phyloP scores from a whole-genome alignment of 1,140 invertebrate species.

The Lineus longissimus region DNA sequence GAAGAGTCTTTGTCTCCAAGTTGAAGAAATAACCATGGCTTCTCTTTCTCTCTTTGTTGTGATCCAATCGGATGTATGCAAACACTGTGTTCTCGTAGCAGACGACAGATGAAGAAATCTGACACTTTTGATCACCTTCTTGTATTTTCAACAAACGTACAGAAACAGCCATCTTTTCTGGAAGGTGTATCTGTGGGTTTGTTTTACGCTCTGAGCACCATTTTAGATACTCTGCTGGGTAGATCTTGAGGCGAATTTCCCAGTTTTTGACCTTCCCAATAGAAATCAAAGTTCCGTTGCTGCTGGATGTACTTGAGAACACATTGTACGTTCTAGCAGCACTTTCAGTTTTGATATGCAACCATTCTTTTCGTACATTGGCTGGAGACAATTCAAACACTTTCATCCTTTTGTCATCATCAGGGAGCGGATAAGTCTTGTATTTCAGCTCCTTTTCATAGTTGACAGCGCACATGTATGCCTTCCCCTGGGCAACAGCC shows the following conservation, averaged over 20 bases:
- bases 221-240: no score
- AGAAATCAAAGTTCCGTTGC: conserved; percentile 20
- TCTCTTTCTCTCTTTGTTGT: conserved; percentile 13
- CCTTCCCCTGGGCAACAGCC: conserved; percentile 18
- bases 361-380: conserved; percentile 22
- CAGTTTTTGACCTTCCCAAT: no score
- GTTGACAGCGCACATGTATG: conserved; percentile 28
- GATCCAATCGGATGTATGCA: conserved; percentile 19
- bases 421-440: no score
- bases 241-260: no score
- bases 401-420: conserved; percentile 15
- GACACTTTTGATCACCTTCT: conserved; percentile 19
- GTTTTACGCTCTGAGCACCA: no score
- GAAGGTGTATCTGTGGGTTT: conserved; percentile 10
- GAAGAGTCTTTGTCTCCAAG: conserved; percentile 9
- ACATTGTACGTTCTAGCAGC: conserved; percentile 19
- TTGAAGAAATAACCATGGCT: conserved; percentile 22
- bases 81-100: conserved; percentile 25
- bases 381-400: conserved; percentile 23
- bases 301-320: conserved; percentile 21
- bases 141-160: conserved; percentile 22
- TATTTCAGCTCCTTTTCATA: background rate
- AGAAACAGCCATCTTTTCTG: conserved; percentile 6
- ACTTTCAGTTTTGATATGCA: conserved; percentile 19
- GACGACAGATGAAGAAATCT: conserved; percentile 19